Evolutionary conservation across 1,140 invertebrate genomes (phyloP), one percentile per base, ranked within the genome.

Genomic region (Andrena cerasifolii): DNA sequence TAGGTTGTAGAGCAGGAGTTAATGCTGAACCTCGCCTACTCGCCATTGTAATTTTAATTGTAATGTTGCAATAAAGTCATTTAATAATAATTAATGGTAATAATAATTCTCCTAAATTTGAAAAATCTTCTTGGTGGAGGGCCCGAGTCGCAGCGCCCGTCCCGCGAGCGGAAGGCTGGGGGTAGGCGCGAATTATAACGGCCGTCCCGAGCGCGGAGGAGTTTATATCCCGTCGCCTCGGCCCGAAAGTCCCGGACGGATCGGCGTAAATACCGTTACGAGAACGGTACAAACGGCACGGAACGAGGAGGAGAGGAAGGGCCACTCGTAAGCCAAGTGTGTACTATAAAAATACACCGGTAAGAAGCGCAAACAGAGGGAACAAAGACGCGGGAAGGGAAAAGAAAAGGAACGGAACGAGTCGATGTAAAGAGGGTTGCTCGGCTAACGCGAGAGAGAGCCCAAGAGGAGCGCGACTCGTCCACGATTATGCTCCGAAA

Each of bases 401-500:
- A 43, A 10, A 40, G 14, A 51, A 43, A 10, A 14, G 28, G 47
- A 71, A 49, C 24, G 21, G 40, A 49, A 33, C 40, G 28, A 47
- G 16, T 24, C 43, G 47, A 63, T 63, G 71, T 14, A 31, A 66
- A 67, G 24, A 51, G 45, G 31, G 21, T 6, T 28, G 51, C 43
- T 36, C n/a, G 14, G 72, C 26, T 54, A 51, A 66, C 33, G 49
- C 61, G 72, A 66, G 43, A 40, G 43, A 40, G 36, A 47, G 28
- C 8, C 40, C 12, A 65, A 24, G 53, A 58, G 51, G 67, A 56
- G 49, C 28, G 54, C 31, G 53, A 56, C 53, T 56, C 53, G 53
- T 24, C 53, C 24, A 31, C 53, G 51, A 54, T 68, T 63, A 47
- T 68, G 63, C 73, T 58, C 53, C 73, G 73, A 75, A 58, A 67